Percentiles rank a stretch among this genome's conserved stretches.
These are phyloP conservation scores for Drosophila nigricruria DNA, from an alignment of 2,888 invertebrate species.

Conservation along the genomic window DNA sequence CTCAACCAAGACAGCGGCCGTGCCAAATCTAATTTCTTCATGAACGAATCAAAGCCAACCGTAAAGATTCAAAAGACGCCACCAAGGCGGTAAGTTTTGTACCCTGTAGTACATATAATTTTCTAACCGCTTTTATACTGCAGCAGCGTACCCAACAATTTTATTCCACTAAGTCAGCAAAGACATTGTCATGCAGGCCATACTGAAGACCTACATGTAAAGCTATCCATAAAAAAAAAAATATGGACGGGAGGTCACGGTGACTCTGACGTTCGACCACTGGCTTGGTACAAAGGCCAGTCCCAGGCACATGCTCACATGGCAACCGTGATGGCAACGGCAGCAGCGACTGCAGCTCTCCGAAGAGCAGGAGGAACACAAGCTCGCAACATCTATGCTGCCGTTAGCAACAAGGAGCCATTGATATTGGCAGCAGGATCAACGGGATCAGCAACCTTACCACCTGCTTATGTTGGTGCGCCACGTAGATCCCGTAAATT, in stretches of 20 bases:
- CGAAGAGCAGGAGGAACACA: constrained; percentile 85
- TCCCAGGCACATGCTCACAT: constrained; percentile 41
- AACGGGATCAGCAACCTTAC: constrained; percentile 17
- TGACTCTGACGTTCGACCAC: constrained; percentile 84
- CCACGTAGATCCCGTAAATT: constrained; percentile 56
- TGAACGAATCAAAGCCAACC: constrained; percentile 38
- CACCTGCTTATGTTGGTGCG: constrained; percentile 50
- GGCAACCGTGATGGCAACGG: constrained; percentile 32
- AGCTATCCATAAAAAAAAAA: constrained; percentile 89
- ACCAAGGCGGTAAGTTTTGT: constrained; percentile 52
- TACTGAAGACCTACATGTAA: constrained; percentile 87
- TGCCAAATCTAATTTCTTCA: constrained; percentile 27
- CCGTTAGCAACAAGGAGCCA: constrained; percentile 6
- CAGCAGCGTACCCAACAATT: constrained; percentile 59
- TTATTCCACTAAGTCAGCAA: constrained; percentile 51
- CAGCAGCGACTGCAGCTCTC: constrained; percentile 86
- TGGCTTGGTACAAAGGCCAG: constrained; percentile 89
- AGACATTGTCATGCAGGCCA: constrained; percentile 36
- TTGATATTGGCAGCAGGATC: not conserved
- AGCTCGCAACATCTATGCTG: constrained; percentile 21
- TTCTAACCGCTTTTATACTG: not conserved
- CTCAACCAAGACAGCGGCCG: constrained; percentile 67
- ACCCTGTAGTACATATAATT: not conserved
- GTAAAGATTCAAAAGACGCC: constrained; percentile 50
- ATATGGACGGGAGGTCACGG: constrained; percentile 89